Evolutionary conservation across 1,140 invertebrate species (phyloP), one percentile per base, ranked within the genome.

Genomic region (Drosophila parabipectinata): DNA sequence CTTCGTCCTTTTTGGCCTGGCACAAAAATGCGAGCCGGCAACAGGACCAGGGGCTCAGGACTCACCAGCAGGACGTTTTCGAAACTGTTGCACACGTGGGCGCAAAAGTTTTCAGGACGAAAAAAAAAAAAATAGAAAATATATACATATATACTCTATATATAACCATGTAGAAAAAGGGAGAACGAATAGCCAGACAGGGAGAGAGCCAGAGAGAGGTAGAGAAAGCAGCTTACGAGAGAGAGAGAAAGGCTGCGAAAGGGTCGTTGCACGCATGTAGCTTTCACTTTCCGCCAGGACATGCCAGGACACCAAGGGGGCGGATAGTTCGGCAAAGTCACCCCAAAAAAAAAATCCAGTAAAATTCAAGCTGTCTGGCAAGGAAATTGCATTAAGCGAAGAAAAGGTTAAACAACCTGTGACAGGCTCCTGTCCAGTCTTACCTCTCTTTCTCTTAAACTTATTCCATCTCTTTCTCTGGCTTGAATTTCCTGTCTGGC

Each of bases 21-120:
- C 79, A 87, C 83, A 87, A 76, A 87, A 87, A 87, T 87, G 83
- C 83, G 83, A 87, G 61, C 75, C 83, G 78, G 83, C 83, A 85
- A 73, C 78, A 50, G 44, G 37, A 64, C 28, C 83, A 87, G 83
- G 83, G 67, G 76, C 75, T 8, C 83, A 87, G 83, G 41, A 79
- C 44, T 14, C 37, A 8, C 7, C 54, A 48, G 72, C 66, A 72
- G 69, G 30, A 59, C 54, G 54, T 52, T 26, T 60, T 60, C 52
- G 44, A 73, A 87, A 88, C 83, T 82, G 83, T 87, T 87, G 83
- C 78, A 82, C 78, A 61, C 62, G 68, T 63, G 77, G 39, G 52
- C 67, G 21, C 21, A 74, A 48, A 75, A 75, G 14, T 74, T 74
- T 64, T 58, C 26, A 56, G 18, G 18, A 18, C 18, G 18, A 18